These are phyloP conservation scores for Euura lappo DNA, from an alignment of 1,140 invertebrate genomes.

Conservation along the genomic window DNA sequence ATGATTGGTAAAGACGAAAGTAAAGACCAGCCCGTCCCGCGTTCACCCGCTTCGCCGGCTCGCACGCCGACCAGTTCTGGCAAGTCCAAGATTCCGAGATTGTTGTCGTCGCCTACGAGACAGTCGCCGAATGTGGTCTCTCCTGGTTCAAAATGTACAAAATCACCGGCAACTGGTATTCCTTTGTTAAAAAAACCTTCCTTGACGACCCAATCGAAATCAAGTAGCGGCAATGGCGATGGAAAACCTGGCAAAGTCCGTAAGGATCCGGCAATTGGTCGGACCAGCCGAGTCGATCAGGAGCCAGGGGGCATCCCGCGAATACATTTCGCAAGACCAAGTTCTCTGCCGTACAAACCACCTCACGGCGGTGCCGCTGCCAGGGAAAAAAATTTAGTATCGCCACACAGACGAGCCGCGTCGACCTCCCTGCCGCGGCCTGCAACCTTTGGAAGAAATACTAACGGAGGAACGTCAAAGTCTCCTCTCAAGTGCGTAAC, in stretches of 20 bases:
- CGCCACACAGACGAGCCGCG: conserved; percentile 66
- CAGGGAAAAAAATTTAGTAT: conserved; percentile 57
- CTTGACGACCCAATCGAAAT: conserved; percentile 28
- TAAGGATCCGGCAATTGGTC: conserved; percentile 41
- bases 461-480: conserved; percentile 33
- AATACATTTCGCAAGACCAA: conserved; percentile 59
- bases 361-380: conserved; percentile 50
- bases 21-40: conserved; percentile 47
- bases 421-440: conserved; percentile 66
- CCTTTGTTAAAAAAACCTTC: conserved; percentile 48
- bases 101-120: conserved; percentile 68
- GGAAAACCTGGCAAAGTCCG: conserved; percentile 37
- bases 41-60: conserved; percentile 55
- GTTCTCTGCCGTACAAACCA: conserved; percentile 70
- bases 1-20: conserved; percentile 64
- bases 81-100: conserved; percentile 75
- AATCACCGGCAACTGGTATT: conserved; percentile 45
- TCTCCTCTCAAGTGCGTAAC: conserved; percentile 57
- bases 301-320: conserved; percentile 50
- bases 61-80: conserved; percentile 47
- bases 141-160: conserved; percentile 36
- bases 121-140: conserved; percentile 54
- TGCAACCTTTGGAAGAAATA: conserved; percentile 41
- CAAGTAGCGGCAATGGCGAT: conserved; percentile 9
- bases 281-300: conserved; percentile 68